Base-by-base conservation (phyloP, 2,113 vertebrate species). In the Bostrychus sinensis region DNA sequence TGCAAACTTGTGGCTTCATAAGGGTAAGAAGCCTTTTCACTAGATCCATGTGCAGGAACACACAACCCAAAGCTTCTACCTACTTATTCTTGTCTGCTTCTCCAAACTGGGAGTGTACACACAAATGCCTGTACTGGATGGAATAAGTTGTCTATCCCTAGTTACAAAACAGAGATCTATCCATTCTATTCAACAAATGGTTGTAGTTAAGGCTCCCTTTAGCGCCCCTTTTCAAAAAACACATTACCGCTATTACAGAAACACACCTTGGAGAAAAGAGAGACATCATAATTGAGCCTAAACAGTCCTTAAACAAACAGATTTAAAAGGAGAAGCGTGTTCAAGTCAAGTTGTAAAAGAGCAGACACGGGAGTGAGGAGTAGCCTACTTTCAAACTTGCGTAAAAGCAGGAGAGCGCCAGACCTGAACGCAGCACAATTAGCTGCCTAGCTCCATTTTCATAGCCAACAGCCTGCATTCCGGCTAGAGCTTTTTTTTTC, bases 261-360 rank as follows among this genome's bases (percentile, higher is more conserved):
- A 25, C 45, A 25, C 45, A 48, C 20, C 43, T 23, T 13, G 11
- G 23, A 1, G 1, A 19, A 11, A 46, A 7, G 23, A 1, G 1
- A 19, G 17, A 46, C 32, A 34, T 10, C 32, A 20, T n/a, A 42
- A 16, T 20, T 22, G 4, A 22, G 0, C 5, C 12, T 46, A 41
- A 1, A 23, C 32, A 62, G 23, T 30, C 22, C 41, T 4, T 0
- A 75, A 77, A 84, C 86, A 82, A 84, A 82, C 75, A 80, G 66
- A 55, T 17, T 7, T 28, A n/a, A n/a, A n/a, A n/a, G 5, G 17
- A 26, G 12, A 32, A 60, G 62, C 77, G 58, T 73, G 75, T 71
- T 54, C 69, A 59, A 68, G 34, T 30, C 7, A 55, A 36, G 69
- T 22, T 22, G 0, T 4, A 55, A 61, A 63, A 14, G 12, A n/a